phyloP scores from a whole-genome alignment of 1,140 invertebrate species.

The Mya arenaria region DNA sequence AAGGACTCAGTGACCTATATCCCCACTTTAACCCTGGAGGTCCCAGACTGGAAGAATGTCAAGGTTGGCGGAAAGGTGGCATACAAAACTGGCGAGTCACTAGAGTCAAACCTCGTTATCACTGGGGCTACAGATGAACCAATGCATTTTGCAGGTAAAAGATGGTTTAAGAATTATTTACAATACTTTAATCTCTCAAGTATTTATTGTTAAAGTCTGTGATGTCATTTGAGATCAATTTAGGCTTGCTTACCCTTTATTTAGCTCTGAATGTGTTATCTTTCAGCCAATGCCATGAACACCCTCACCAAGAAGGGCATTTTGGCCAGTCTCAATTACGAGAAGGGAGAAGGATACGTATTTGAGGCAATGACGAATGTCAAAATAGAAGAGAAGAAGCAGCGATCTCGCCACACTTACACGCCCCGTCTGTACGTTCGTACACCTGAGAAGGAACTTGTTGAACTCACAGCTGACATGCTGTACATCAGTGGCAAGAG shows the following conservation, averaged over 20 bases:
- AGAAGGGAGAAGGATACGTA: slow-evolving; percentile 58
- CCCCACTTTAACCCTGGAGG: slow-evolving; percentile 67
- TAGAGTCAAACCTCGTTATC: slow-evolving; percentile 63
- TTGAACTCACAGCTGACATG: slow-evolving; percentile 47
- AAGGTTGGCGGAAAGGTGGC: slow-evolving; percentile 60
- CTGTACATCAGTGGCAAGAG: slow-evolving; percentile 27
- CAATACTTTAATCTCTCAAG: background rate
- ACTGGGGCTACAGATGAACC: slow-evolving; percentile 63
- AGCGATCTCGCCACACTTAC: slow-evolving; percentile 7
- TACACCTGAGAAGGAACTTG: slow-evolving; percentile 51
- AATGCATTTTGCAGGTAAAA: slow-evolving; percentile 70
- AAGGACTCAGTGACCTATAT: slow-evolving; percentile 62
- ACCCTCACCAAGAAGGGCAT: slow-evolving; percentile 57
- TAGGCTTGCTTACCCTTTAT: too few relatives aligned
- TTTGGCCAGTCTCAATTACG: slow-evolving; percentile 43
- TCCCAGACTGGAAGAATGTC: slow-evolving; percentile 61
- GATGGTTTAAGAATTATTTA: background rate
- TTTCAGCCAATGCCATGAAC: slow-evolving; percentile 62
- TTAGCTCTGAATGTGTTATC: slow-evolving; percentile 13
- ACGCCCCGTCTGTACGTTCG: slow-evolving; percentile 46
- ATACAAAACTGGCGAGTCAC: slow-evolving; percentile 51
- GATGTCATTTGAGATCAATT: background rate
- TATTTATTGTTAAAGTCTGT: background rate
- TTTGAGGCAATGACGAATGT: slow-evolving; percentile 52
- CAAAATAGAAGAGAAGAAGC: slow-evolving; percentile 44